Evolutionary conservation across 2,113 vertebrate species (phyloP), one percentile per base, ranked within the genome.

Genomic region (Zosterops japonicus): DNA sequence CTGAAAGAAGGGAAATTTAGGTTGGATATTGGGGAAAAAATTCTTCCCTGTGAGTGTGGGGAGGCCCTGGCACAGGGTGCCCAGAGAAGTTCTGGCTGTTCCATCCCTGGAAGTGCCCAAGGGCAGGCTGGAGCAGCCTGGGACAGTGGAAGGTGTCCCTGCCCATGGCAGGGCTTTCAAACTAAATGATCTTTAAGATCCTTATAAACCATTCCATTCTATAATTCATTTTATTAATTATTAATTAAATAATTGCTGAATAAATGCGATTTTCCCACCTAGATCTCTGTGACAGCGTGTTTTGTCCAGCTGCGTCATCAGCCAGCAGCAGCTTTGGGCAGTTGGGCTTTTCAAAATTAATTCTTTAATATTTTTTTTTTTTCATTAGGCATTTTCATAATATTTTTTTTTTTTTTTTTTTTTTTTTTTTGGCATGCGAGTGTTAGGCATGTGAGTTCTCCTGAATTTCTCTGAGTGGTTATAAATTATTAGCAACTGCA

Each of bases 401-500:
- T 41, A n/a, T n/a, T n/a, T n/a, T n/a, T n/a, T 19, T 44, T 44
- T 14, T 52, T 15, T 46, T 19, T 39, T n/a, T n/a, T 8, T 72
- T 25, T 60, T 20, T 9, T 9, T 35, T 24, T 29, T 29, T 63
- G 55, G 9, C 1, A 21, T 4, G 3, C 19, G 33, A 65, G 8
- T 12, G 3, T 52, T 67, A 80, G n/a, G 52, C 50, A 46, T 61
- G 52, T 77, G 61, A 53, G 81, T 29, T 67, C 55, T 80, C 44
- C 3, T 33, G 46, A 60, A 9, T 74, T 86, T 81, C 35, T 88
- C 47, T 23, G 35, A 87, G 52, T 55, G 36, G 33, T 47, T 70
- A 84, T 84, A 70, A 83, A 89, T 91, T 92, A 92, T 78, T 75
- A 83, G 65, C 68, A 93, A 63, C 77, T 93, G 77, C 17, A 78